Conservation (phyloP, 35 echinoderm and acorn worm species). For the Heliocidaris tuberculata region DNA sequence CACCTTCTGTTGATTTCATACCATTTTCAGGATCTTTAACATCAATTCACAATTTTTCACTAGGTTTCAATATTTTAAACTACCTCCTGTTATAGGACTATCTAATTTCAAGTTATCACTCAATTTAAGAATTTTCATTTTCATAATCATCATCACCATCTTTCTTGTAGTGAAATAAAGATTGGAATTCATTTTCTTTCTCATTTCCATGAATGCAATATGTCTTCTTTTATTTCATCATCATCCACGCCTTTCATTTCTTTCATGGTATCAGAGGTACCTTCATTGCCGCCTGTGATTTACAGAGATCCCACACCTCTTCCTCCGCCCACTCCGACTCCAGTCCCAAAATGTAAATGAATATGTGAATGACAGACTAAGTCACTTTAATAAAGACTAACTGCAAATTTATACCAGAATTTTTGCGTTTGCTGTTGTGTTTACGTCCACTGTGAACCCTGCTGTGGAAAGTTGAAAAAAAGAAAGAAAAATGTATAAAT, state of each 20-base stretch:
- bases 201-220: background rate
- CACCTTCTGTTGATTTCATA: background rate
- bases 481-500: too few relatives aligned
- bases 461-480: background rate
- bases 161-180: background rate
- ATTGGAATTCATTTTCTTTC: background rate
- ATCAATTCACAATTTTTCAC: background rate
- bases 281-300: conserved; percentile 24
- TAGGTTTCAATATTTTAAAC: too few relatives aligned
- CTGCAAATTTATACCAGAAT: background rate
- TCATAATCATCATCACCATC: background rate
- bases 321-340: background rate
- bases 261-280: background rate
- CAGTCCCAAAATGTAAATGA: conserved; percentile 14
- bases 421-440: conserved; percentile 9
- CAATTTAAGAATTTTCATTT: background rate
- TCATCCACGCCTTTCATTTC: background rate
- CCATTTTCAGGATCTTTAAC: background rate
- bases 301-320: conserved; percentile 25
- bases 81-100: background rate
- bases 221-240: background rate
- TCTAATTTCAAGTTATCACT: background rate
- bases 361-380: background rate
- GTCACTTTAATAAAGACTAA: background rate
- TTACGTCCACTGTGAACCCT: background rate